phyloP scores from a whole-genome alignment of 2,797 vertebrate species.

The Coranthus polyacanthus region DNA sequence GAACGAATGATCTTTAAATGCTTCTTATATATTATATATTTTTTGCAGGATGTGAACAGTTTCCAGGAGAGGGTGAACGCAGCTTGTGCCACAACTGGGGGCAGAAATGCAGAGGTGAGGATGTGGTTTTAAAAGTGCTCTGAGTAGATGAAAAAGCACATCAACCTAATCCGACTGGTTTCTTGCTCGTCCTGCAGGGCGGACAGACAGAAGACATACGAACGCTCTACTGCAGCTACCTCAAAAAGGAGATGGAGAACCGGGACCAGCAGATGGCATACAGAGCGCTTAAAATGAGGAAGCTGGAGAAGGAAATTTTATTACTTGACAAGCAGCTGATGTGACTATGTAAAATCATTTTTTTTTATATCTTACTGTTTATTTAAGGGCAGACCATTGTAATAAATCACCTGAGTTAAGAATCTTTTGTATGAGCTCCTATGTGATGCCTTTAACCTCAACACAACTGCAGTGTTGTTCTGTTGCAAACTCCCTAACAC shows the following conservation, averaged over 20 bases:
- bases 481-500: background rate
- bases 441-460: background rate
- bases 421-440: background rate
- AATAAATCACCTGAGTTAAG: background rate
- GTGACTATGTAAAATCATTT: slow-evolving; percentile 39
- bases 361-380: slow-evolving; percentile 8
- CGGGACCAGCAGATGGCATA: slow-evolving; percentile 77
- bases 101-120: slow-evolving; percentile 56
- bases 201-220: slow-evolving; percentile 60
- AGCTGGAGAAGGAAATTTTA: slow-evolving; percentile 77
- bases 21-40: too few relatives aligned
- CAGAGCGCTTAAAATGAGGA: slow-evolving; percentile 77
- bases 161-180: background rate
- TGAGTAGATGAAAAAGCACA: background rate
- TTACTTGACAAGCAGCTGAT: slow-evolving; percentile 73
- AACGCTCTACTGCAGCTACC: slow-evolving; percentile 71
- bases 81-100: background rate
- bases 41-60: slow-evolving; percentile 50
- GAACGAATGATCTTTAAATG: too few relatives aligned
- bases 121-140: background rate
- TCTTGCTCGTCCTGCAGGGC: slow-evolving; percentile 53
- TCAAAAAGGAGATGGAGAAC: slow-evolving; percentile 78
- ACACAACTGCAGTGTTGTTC: background rate
- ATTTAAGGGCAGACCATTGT: background rate
- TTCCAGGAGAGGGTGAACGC: slow-evolving; percentile 42